These are phyloP conservation scores for Piscicola geometra DNA, from an alignment of 2,888 invertebrate species.

Conservation along the genomic window DNA sequence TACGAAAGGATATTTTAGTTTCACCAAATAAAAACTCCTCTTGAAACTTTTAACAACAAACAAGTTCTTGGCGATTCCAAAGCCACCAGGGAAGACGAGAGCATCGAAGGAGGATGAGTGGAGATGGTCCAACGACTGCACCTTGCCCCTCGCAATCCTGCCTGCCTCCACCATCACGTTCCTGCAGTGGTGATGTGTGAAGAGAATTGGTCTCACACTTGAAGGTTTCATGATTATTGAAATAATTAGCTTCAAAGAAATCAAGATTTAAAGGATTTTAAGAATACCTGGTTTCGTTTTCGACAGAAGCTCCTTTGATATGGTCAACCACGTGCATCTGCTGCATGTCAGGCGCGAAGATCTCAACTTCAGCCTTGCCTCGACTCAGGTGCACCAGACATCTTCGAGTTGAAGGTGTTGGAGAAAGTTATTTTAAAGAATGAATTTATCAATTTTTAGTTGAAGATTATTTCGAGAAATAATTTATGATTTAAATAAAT, in stretches of 20 bases:
- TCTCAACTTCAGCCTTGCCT: conserved; percentile 53
- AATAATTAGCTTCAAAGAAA: too few relatives aligned
- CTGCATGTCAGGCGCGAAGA: conserved; percentile 58
- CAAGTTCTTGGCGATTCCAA: conserved; percentile 62
- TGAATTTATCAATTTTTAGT: background rate
- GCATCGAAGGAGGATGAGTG: conserved; percentile 56
- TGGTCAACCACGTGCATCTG: conserved; percentile 60
- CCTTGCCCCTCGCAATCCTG: conserved; percentile 59
- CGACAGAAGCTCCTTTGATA: conserved; percentile 51
- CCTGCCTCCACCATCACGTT: conserved; percentile 61
- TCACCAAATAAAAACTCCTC: background rate
- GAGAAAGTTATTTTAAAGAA: background rate
- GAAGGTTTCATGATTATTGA: too few relatives aligned
- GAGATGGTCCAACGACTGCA: conserved; percentile 55
- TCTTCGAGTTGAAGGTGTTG: conserved; percentile 20
- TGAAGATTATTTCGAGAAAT: background rate
- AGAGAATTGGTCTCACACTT: too few relatives aligned
- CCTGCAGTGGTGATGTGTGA: too few relatives aligned
- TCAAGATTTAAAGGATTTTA: too few relatives aligned
- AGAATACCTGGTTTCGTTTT: conserved; percentile 33
- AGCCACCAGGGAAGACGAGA: conserved; percentile 62
- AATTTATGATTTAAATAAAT: background rate
- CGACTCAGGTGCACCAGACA: conserved; percentile 56
- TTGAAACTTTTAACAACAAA: conserved; percentile 45
- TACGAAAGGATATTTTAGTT: background rate